A percentile compares a stretch with the other conserved stretches of the same genome.
phyloP scores from a whole-genome alignment of 1,140 invertebrate species.

The Bursaphelenchus mucronatus region DNA sequence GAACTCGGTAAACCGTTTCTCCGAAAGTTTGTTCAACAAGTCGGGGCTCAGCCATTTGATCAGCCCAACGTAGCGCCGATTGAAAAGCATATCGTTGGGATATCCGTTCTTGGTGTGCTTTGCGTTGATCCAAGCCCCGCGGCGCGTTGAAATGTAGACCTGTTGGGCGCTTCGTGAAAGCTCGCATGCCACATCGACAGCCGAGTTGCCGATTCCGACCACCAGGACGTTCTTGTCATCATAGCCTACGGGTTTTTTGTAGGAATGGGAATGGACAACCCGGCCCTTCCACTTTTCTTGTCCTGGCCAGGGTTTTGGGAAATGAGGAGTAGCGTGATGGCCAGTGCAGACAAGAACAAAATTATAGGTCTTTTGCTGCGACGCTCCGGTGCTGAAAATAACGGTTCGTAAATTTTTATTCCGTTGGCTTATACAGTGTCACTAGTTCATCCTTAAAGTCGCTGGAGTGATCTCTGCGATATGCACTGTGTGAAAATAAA shows the following conservation, averaged over 20 bases:
- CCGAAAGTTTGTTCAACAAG: constrained; percentile 17
- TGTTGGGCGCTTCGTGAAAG: constrained; percentile 61
- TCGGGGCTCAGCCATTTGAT: constrained; percentile 7
- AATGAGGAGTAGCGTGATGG: constrained; percentile 60
- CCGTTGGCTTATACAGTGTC: background rate
- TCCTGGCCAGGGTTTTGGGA: constrained; percentile 47
- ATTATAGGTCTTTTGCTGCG: constrained; percentile 61
- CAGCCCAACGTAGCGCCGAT: background rate
- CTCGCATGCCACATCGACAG: constrained; percentile 65
- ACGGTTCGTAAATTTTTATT: no score
- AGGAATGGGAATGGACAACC: constrained; percentile 62
- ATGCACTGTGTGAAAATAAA: constrained; percentile 1
- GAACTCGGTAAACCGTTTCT: constrained; percentile 56
- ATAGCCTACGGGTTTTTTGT: constrained; percentile 51
- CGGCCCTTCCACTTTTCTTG: constrained; percentile 62
- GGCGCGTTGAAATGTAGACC: constrained; percentile 64
- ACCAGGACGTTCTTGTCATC: constrained; percentile 63
- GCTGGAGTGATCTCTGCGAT: background rate
- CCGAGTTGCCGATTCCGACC: constrained; percentile 67
- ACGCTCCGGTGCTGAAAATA: constrained; percentile 26
- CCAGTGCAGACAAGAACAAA: constrained; percentile 56
- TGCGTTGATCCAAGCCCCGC: constrained; percentile 64
- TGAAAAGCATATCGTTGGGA: constrained; percentile 32
- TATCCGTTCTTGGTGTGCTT: constrained; percentile 60
- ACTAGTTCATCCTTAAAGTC: background rate